These are phyloP conservation scores for Anastatus disparis DNA, from an alignment of 1,140 invertebrate species.

Conservation along the genomic window DNA sequence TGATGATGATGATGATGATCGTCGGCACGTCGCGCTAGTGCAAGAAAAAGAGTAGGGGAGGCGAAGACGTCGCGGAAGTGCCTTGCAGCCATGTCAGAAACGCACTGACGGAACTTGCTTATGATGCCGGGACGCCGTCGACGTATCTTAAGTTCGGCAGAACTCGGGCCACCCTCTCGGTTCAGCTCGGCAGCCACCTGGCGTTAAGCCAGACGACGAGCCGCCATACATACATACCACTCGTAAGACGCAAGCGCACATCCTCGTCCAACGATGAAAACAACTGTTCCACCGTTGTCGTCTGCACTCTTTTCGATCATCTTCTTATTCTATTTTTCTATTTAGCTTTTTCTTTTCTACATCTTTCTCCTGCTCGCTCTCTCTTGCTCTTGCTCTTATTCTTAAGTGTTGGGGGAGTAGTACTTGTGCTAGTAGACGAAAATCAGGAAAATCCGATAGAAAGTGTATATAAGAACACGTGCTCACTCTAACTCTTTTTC, in stretches of 20 bases:
- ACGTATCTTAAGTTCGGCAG: slow-evolving; percentile 57
- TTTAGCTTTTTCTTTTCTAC: neutral
- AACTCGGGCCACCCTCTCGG: slow-evolving; percentile 63
- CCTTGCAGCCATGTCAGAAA: slow-evolving; percentile 64
- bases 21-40: slow-evolving; percentile 7
- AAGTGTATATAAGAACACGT: too few species aligned
- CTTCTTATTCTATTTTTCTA: too few species aligned
- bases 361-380: neutral
- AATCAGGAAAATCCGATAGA: too few species aligned
- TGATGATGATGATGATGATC: too few species aligned
- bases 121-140: slow-evolving; percentile 55
- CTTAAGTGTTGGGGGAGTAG: too few species aligned
- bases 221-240: neutral
- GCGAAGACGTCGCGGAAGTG: slow-evolving; percentile 56
- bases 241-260: slow-evolving; percentile 10
- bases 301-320: neutral
- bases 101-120: slow-evolving; percentile 65
- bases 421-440: too few species aligned
- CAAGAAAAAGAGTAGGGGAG: slow-evolving; percentile 22
- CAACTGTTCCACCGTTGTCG: slow-evolving; percentile 30
- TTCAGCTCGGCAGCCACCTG: slow-evolving; percentile 59
- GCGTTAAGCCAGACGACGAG: slow-evolving; percentile 54
- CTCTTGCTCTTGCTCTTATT: neutral
- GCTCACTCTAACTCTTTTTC: too few species aligned
- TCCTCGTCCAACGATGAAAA: slow-evolving; percentile 36